These are phyloP conservation scores for Caerostris darwini DNA, from an alignment of 1,140 invertebrate species.

Conservation along the genomic window DNA sequence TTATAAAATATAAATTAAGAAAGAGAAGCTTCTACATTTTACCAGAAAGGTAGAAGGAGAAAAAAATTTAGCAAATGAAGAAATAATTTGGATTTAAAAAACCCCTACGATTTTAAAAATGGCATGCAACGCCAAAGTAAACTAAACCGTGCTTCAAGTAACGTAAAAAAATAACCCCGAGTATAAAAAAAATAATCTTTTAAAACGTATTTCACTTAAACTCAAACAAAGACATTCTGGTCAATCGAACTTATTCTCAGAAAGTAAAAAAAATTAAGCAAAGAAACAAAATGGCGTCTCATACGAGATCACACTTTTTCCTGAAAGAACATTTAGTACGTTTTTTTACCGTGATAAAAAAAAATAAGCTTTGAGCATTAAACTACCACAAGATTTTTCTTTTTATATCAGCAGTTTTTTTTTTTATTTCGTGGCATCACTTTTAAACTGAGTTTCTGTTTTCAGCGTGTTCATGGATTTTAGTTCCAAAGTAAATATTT, in stretches of 20 bases:
- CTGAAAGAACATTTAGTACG: neutral
- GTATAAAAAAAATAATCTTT: neutral
- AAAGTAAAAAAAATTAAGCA: neutral
- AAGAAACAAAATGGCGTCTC: neutral
- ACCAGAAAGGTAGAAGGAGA: no score
- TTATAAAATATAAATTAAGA: no score
- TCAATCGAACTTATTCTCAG: neutral
- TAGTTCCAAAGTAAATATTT: constrained; percentile 18
- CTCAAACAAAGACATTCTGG: neutral
- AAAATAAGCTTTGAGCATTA: neutral
- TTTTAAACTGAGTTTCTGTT: neutral
- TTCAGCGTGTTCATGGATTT: neutral
- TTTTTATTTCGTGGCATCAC: neutral
- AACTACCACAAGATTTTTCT: neutral
- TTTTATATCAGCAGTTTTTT: neutral
- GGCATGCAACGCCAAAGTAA: no score
- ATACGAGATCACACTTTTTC: neutral
- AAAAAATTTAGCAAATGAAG: no score
- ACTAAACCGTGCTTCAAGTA: no score
- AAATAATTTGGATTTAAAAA: no score
- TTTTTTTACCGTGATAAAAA: neutral
- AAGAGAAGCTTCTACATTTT: no score
- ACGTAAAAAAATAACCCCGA: no score
- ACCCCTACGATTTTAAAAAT: no score
- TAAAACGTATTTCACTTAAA: neutral